phyloP scores from a whole-genome alignment of 1,140 invertebrate genomes.

The Phthorimaea operculella region DNA sequence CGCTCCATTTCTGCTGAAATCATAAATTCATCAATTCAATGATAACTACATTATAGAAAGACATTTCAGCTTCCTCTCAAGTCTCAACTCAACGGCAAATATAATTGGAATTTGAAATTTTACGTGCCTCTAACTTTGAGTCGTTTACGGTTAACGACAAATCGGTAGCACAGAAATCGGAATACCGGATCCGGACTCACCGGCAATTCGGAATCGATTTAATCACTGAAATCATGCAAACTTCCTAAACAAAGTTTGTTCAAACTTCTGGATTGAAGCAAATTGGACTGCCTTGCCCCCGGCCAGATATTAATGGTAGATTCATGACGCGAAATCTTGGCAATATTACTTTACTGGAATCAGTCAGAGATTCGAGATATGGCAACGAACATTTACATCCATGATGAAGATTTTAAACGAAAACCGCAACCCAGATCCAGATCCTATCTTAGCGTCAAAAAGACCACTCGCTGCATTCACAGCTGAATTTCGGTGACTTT shows the following conservation, averaged over 20 bases:
- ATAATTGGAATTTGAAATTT: slow-evolving; percentile 29
- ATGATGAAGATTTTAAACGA: background rate
- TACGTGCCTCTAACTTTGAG: slow-evolving; percentile 28
- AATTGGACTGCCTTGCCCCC: slow-evolving; percentile 55
- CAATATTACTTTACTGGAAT: background rate
- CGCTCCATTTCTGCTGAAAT: no score
- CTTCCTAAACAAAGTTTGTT: slow-evolving; percentile 54
- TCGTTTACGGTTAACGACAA: slow-evolving; percentile 49
- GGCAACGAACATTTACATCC: no score
- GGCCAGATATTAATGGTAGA: slow-evolving; percentile 55
- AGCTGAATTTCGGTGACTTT: no score
- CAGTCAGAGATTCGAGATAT: background rate
- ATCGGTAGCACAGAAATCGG: slow-evolving; percentile 40
- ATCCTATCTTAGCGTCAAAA: no score
- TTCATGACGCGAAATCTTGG: slow-evolving; percentile 33
- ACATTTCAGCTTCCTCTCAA: no score
- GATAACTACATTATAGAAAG: no score
- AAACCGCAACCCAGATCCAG: no score
- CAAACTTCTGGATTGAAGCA: slow-evolving; percentile 58
- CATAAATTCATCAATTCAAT: no score
- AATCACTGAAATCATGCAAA: slow-evolving; percentile 59
- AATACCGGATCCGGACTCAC: slow-evolving; percentile 25
- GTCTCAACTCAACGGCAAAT: background rate
- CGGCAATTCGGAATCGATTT: slow-evolving; percentile 61
- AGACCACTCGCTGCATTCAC: no score